Base-by-base conservation (phyloP, 2,888 invertebrate species). In the Cataglyphis rosenhaueri region DNA sequence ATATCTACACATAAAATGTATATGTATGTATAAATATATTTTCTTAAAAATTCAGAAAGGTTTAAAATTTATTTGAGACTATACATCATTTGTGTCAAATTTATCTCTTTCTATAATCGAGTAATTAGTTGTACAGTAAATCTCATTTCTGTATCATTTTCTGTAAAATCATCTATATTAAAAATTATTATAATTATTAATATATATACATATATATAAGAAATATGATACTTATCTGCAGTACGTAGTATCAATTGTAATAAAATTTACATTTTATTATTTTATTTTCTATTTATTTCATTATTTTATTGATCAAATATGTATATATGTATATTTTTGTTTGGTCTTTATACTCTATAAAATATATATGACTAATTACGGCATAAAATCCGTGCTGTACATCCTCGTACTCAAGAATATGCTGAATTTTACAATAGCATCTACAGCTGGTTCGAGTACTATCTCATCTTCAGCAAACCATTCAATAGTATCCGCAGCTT, bases 321-420 rank as follows among this genome's bases (percentile, higher is more conserved):
- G 41, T 6, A 25, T 25, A 44, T 9, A n/a, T 73, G 29, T 38
- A 25, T 41, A 12, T 15, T 15, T 38, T 15, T 15, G 6, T 4
- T 4, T 0, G 1, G n/a, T 52, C n/a, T 52, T 52, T 52, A 2
- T 52, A n/a, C 8, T 52, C 3, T 52, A 8, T 8, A 41, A 44
- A 3, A 29, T 41, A 48, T 1, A 52, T 12, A n/a, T n/a, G 10
- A 1, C 29, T 25, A 38, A 70, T 70, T 70, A 78, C 2, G 73
- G 57, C 18, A 95, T 93, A 91, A 96, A 96, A 86, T 96, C 96
- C 8, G 94, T 91, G 65, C 87, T 94, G 88, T 96, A 96, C 76
- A 95, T 95, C 85, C 96, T 96, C 41, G 95, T 95, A n/a, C 96
- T 96, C 89, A 96, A 95, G 90, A 96, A 96, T 75, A 95, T 90